Evolutionary conservation across 92 coral and sea anemone species (phyloP).

Genomic region (Chrysogorgia sp.): DNA sequence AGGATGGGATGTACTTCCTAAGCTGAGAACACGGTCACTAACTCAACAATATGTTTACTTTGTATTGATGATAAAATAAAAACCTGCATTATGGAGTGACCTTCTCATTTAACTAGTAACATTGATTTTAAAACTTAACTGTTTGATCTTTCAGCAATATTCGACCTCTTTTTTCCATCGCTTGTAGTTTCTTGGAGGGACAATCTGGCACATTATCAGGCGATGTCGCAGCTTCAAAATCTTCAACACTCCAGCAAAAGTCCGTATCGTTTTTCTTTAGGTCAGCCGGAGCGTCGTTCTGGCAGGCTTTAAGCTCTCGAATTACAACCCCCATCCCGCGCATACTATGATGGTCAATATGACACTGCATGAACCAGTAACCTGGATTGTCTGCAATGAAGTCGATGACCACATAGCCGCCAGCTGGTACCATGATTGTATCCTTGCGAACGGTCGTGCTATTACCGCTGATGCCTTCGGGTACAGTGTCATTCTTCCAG

Average conservation of each 20-base stretch:
- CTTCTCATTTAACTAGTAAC: no score
- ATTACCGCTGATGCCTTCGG: not conserved
- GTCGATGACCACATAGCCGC: conserved; percentile 72
- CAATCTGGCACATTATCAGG: no score
- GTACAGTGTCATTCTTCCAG: not conserved
- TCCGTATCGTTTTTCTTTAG: not conserved
- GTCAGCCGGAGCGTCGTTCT: conserved; percentile 10
- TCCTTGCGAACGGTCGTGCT: conserved; percentile 65
- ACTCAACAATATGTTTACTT: no score
- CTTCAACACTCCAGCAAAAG: conserved; percentile 27
- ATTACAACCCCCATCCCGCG: conserved; percentile 76
- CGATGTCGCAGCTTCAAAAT: conserved; percentile 30
- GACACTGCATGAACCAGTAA: conserved; percentile 80
- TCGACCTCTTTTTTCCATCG: no score
- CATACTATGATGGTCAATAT: conserved; percentile 66
- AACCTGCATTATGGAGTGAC: no score
- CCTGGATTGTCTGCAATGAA: conserved; percentile 76
- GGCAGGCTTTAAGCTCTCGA: conserved; percentile 6
- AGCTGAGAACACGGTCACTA: no score
- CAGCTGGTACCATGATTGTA: conserved; percentile 71
- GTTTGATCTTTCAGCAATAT: no score
- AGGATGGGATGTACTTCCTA: no score
- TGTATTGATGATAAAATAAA: no score
- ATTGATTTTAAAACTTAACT: no score
- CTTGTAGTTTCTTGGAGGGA: no score